Conservation (phyloP, 2,888 invertebrate genomes). For the Pherbina coryleti region DNA sequence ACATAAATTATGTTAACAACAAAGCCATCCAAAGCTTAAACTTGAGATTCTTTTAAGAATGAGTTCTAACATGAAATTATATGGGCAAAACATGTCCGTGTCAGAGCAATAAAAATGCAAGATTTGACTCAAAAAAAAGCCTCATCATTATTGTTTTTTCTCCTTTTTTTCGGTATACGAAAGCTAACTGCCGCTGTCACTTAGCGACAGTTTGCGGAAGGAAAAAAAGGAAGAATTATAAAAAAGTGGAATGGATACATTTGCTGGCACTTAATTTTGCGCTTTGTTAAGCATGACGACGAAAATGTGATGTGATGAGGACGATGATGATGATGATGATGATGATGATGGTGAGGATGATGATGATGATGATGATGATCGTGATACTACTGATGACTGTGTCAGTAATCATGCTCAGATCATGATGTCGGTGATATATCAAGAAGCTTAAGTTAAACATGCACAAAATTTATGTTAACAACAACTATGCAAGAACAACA, state of each 20-base stretch:
- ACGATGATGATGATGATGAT: neutral
- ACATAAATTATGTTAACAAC: too few relatives aligned
- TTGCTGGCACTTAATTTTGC: conserved; percentile 7
- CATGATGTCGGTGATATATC: neutral
- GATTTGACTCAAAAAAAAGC: too few relatives aligned
- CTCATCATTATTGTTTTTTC: too few relatives aligned
- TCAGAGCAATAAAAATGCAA: too few relatives aligned
- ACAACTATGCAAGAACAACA: neutral
- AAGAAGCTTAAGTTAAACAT: neutral
- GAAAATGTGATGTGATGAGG: neutral
- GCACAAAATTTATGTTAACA: neutral
- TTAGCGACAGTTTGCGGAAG: neutral
- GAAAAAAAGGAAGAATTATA: neutral
- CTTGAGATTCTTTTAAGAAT: too few relatives aligned
- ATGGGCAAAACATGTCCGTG: too few relatives aligned
- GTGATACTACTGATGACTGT: neutral
- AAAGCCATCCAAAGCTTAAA: too few relatives aligned
- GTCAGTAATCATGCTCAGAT: neutral
- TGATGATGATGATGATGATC: neutral
- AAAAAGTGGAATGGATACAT: neutral
- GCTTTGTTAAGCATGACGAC: conserved; percentile 17
- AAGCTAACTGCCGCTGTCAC: too few relatives aligned
- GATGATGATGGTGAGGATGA: neutral
- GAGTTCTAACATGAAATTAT: too few relatives aligned
- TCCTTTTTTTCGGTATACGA: too few relatives aligned